phyloP scores from a whole-genome alignment of 2,113 vertebrate species.

The Nettapus auritus region DNA sequence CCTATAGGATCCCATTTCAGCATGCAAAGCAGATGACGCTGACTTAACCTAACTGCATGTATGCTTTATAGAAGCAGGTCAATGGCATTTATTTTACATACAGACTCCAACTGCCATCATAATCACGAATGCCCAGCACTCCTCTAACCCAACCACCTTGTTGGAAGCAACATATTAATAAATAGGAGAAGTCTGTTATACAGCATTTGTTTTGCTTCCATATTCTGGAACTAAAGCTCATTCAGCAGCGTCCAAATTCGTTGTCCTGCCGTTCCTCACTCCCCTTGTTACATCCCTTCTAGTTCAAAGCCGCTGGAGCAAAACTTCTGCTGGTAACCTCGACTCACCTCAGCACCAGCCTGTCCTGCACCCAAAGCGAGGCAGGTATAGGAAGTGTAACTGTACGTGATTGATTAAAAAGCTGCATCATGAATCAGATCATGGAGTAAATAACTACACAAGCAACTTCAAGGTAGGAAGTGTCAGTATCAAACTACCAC shows the following conservation, averaged over 20 bases:
- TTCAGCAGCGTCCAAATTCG: neutral
- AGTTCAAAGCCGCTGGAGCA: neutral
- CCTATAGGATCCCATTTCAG: neutral
- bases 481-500: neutral
- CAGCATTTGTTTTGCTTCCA: neutral
- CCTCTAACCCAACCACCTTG: neutral
- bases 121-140: neutral
- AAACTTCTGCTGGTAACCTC: neutral
- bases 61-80: neutral
- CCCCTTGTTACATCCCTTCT: neutral
- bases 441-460: fast-evolving
- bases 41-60: neutral
- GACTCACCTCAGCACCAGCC: neutral
- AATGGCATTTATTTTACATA: neutral
- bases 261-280: neutral
- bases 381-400: neutral
- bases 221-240: neutral
- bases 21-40: neutral
- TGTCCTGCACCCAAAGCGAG: neutral
- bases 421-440: neutral
- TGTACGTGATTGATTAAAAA: neutral
- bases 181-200: neutral
- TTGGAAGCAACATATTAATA: neutral
- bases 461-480: neutral
- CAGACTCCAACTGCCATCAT: neutral